Evolutionary conservation across 1,140 invertebrate species (phyloP).

Genomic region (Calosoma granatense): DNA sequence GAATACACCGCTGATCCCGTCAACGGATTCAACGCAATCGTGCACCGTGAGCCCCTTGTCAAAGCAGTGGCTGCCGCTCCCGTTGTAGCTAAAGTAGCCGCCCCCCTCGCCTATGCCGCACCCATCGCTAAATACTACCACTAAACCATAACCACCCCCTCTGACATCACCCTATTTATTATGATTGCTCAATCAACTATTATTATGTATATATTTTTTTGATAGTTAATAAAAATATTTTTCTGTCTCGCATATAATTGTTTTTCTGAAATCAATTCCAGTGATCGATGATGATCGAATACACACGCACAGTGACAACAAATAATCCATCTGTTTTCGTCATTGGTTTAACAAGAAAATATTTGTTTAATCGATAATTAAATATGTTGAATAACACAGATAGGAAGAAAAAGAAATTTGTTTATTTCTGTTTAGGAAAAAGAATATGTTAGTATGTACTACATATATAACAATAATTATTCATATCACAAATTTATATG

Average conservation of each 20-base stretch:
- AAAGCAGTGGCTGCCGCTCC: slow-evolving; percentile 28
- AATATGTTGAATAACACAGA: too few relatives aligned
- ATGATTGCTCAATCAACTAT: slow-evolving; percentile 1
- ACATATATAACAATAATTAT: too few relatives aligned
- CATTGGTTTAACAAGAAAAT: not conserved
- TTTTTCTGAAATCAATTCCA: not conserved
- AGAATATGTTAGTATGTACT: too few relatives aligned
- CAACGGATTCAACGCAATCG: slow-evolving; percentile 36
- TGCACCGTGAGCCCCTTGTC: slow-evolving; percentile 34
- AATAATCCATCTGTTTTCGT: too few relatives aligned
- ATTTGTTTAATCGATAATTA: not conserved
- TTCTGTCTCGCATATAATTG: not conserved
- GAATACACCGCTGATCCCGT: slow-evolving; percentile 32
- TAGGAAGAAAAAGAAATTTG: too few relatives aligned
- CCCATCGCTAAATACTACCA: not conserved
- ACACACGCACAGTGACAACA: too few relatives aligned
- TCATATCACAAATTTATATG: too few relatives aligned
- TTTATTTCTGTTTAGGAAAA: too few relatives aligned
- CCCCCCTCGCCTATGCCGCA: slow-evolving; percentile 7
- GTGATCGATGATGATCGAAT: too few relatives aligned
- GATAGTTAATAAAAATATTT: not conserved
- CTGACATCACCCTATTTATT: not conserved
- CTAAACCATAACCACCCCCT: not conserved
- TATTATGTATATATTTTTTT: not conserved
- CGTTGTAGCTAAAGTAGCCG: slow-evolving; percentile 17